Evolutionary conservation across 92 coral and sea anemone genomes (phyloP).

Genomic region (Umimayanthus kanabou): DNA sequence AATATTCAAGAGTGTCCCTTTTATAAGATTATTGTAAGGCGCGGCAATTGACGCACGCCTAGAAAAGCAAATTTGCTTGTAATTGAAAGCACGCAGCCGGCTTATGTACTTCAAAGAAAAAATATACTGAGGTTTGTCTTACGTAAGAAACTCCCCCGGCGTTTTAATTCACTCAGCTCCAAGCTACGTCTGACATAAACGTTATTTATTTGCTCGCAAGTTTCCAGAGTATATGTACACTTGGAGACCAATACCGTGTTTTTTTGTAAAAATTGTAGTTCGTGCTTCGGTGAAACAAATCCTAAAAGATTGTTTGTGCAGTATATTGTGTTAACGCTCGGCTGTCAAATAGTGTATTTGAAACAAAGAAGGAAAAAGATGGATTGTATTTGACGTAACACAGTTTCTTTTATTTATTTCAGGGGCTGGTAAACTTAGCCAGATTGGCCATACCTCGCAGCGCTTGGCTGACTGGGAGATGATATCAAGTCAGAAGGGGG

Average conservation of each 20-base stretch:
- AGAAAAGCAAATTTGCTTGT: conserved; percentile 4
- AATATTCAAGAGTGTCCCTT: conserved; percentile 35
- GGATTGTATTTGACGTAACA: background rate
- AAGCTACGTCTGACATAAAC: background rate
- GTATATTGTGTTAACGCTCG: background rate
- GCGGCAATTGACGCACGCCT: background rate
- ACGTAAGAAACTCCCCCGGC: conserved; percentile 2
- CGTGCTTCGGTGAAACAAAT: background rate
- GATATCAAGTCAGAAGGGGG: background rate
- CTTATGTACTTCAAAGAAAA: conserved; percentile 12
- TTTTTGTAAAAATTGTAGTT: background rate
- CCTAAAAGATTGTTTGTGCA: background rate
- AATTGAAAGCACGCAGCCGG: conserved; percentile 12
- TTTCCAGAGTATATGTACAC: background rate
- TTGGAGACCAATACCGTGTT: background rate
- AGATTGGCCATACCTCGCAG: background rate
- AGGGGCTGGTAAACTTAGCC: background rate
- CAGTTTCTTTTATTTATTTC: background rate
- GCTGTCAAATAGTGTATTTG: background rate
- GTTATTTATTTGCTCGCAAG: background rate
- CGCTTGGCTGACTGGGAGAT: background rate
- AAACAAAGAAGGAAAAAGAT: background rate
- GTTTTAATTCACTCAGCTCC: conserved; percentile 13
- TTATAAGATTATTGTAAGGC: conserved; percentile 13
- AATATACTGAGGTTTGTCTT: background rate